Conservation (phyloP, 2,888 invertebrate genomes). For the Nemapogon koenigi region DNA sequence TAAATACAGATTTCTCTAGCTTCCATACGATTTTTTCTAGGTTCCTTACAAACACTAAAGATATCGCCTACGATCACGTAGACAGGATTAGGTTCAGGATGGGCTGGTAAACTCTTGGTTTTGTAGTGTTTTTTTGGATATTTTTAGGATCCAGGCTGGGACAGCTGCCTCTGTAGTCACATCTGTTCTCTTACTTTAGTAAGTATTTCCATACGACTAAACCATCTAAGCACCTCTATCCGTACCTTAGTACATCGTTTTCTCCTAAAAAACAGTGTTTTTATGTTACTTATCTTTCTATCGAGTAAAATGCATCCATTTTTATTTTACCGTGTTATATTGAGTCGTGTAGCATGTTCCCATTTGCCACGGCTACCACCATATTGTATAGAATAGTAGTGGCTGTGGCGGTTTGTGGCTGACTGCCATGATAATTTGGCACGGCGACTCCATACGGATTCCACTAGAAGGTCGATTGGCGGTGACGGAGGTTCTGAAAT, state of each 20-base stretch:
- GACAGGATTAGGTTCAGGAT: no score
- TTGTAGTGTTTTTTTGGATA: no score
- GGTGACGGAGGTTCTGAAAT: constrained; percentile 50
- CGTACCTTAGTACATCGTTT: no score
- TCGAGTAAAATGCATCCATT: background rate
- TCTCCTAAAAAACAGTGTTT: no score
- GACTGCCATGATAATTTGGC: constrained; percentile 52
- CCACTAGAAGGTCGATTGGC: constrained; percentile 50
- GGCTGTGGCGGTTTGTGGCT: constrained; percentile 39
- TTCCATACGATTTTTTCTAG: background rate
- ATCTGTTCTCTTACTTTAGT: no score
- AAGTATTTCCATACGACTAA: no score
- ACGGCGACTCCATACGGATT: constrained; percentile 40
- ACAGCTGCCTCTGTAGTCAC: no score
- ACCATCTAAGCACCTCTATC: no score
- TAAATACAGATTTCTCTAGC: background rate
- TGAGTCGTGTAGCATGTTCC: constrained; percentile 23
- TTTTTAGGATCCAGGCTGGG: no score
- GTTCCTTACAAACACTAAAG: no score
- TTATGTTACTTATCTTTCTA: background rate
- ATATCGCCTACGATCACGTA: no score
- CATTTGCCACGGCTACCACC: constrained; percentile 26
- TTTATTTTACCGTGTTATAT: constrained; percentile 40
- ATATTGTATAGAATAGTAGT: constrained; percentile 51
- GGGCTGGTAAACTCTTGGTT: no score